A percentile compares a stretch with the other conserved stretches of the same genome.
Conservation (phyloP, 1,140 invertebrate genomes). For the Diprion similis region DNA sequence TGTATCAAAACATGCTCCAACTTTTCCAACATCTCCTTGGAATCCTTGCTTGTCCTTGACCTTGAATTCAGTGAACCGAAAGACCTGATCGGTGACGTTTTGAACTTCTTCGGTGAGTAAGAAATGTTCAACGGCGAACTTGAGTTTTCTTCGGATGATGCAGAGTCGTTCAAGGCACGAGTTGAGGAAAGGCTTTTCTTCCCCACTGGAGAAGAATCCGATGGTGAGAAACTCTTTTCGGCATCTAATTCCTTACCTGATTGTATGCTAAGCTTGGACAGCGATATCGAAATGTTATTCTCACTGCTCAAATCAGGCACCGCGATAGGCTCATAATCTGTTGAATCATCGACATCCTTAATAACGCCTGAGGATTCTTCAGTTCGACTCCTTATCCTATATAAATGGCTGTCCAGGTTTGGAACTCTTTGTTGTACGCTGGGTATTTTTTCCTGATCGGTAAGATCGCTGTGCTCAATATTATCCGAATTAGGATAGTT, state of each 20-base stretch:
- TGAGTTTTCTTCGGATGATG: not conserved
- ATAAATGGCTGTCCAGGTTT: not conserved
- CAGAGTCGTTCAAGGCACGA: not conserved
- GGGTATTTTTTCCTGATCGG: not conserved
- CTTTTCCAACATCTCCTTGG: slow-evolving; percentile 68
- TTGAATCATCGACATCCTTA: not conserved
- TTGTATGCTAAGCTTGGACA: not conserved
- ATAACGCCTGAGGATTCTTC: not conserved
- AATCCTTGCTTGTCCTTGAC: slow-evolving; percentile 36
- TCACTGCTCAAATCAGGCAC: not conserved
- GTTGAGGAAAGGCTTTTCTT: not conserved
- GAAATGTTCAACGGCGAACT: not conserved
- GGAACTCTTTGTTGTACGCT: not conserved
- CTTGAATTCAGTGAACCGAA: not conserved
- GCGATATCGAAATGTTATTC: not conserved
- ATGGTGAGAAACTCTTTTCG: not conserved
- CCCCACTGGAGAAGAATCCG: not conserved
- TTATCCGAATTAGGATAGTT: not conserved
- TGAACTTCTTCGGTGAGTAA: slow-evolving; percentile 7
- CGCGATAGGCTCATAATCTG: not conserved
- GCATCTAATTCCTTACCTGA: not conserved
- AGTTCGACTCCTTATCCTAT: not conserved
- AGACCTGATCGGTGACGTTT: slow-evolving; percentile 4
- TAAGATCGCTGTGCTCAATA: not conserved
- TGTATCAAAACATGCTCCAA: slow-evolving; percentile 64